These are phyloP conservation scores for Pollachius pollachius DNA, from an alignment of 2,113 vertebrate genomes.

Conservation along the genomic window DNA sequence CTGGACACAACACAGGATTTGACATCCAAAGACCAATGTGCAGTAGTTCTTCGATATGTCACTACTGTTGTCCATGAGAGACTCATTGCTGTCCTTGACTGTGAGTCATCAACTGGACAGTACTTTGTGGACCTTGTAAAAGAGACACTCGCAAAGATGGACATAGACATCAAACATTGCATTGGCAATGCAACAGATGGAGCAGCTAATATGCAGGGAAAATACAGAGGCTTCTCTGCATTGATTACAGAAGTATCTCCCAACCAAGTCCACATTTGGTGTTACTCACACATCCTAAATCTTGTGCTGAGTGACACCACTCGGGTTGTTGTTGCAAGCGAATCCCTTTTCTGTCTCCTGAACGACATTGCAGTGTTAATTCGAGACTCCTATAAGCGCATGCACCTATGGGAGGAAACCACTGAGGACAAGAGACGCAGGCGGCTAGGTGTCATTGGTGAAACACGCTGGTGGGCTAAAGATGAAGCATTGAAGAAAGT, in stretches of 20 bases:
- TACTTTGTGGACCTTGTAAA: conserved; percentile 13
- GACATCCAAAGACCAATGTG: conserved; percentile 20
- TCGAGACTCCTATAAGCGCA: conserved; percentile 2
- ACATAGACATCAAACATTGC: conserved; percentile 13
- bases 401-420: conserved; percentile 20
- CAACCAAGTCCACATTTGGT: conserved; percentile 30
- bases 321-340: conserved; percentile 23
- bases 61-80: conserved; percentile 12
- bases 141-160: neutral
- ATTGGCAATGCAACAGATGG: conserved; percentile 19
- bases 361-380: conserved; percentile 1
- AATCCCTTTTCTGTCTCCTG: conserved; percentile 21
- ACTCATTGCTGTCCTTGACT: conserved; percentile 13
- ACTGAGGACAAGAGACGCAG: conserved; percentile 22
- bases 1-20: conserved; percentile 23
- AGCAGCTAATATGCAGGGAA: conserved; percentile 25
- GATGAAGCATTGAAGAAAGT: conserved; percentile 19
- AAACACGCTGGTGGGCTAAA: conserved; percentile 21
- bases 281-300: conserved; percentile 14
- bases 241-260: conserved; percentile 25
- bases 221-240: conserved; percentile 18
- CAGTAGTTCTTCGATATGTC: conserved; percentile 10
- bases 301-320: conserved; percentile 28
- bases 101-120: conserved; percentile 15
- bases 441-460: conserved; percentile 13